Conservation (phyloP, 2,113 vertebrate species). For the Phrynosoma blainvillii region DNA sequence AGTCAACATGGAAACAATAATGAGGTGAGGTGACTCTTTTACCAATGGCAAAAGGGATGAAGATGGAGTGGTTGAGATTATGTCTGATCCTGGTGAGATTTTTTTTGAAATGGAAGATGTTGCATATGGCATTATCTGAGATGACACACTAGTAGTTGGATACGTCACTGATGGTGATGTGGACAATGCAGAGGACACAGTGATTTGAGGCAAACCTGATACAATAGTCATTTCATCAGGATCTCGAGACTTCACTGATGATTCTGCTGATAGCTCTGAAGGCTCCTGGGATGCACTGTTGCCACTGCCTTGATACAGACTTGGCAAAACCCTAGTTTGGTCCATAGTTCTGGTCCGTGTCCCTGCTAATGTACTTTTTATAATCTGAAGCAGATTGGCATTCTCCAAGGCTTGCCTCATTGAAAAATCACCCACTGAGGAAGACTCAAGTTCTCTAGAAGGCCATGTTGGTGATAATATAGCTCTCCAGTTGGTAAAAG, state of each 20-base stretch:
- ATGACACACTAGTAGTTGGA: conserved; percentile 47
- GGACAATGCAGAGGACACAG: conserved; percentile 65
- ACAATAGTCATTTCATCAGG: conserved; percentile 68
- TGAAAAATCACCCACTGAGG: conserved; percentile 62
- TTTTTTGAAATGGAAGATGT: conserved; percentile 61
- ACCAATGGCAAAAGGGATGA: conserved; percentile 63
- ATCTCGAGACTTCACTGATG: conserved; percentile 67
- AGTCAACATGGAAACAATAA: conserved; percentile 62
- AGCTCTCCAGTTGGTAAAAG: conserved; percentile 69
- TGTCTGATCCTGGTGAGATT: conserved; percentile 48
- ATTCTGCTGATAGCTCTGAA: conserved; percentile 76
- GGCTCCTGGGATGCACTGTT: conserved; percentile 79
- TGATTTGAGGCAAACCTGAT: conserved; percentile 88
- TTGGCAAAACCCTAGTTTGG: conserved; percentile 74
- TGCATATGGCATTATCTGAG: conserved; percentile 57
- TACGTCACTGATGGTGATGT: conserved; percentile 48
- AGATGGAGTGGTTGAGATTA: conserved; percentile 51
- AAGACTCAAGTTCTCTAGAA: conserved; percentile 73
- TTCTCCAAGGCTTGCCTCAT: conserved; percentile 69
- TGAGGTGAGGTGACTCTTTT: conserved; percentile 69
- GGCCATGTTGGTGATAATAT: conserved; percentile 78
- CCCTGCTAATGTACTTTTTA: conserved; percentile 71
- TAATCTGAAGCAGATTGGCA: conserved; percentile 66
- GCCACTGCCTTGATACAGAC: conserved; percentile 77
- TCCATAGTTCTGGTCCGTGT: conserved; percentile 71